Evolutionary conservation across 2,797 vertebrate genomes (phyloP).

Genomic region (Acipenser ruthenus): DNA sequence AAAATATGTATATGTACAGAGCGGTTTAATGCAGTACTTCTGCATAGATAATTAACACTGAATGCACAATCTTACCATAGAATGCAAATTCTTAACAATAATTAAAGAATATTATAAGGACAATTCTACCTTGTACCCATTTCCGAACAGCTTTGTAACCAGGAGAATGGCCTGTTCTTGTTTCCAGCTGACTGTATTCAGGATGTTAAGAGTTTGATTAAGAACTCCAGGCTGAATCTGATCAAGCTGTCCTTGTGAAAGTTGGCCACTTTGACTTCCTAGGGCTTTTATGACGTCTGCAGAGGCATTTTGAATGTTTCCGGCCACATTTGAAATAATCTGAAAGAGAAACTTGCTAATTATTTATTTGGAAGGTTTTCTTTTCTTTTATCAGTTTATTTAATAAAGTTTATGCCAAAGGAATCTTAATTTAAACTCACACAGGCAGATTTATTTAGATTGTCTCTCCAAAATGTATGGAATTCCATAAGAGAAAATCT

Average conservation of each 20-base stretch:
- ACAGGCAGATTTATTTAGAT: too few species aligned
- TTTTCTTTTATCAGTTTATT: not conserved
- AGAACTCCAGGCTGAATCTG: conserved; percentile 22
- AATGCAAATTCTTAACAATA: not conserved
- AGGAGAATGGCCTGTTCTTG: conserved; percentile 46
- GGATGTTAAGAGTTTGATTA: not conserved
- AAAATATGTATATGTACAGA: not conserved
- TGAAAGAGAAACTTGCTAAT: conserved; percentile 12
- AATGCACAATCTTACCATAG: not conserved
- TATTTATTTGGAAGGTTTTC: too few species aligned
- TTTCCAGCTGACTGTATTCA: conserved; percentile 45
- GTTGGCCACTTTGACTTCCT: conserved; percentile 32
- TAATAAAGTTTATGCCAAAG: not conserved
- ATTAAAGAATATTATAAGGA: not conserved
- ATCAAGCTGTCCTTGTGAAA: conserved; percentile 44
- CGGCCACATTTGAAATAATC: conserved; percentile 45
- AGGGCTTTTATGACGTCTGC: conserved; percentile 27
- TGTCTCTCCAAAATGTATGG: too few species aligned
- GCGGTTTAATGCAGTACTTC: not conserved
- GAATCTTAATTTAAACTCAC: too few species aligned
- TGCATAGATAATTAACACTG: not conserved
- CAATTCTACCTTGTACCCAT: conserved; percentile 35
- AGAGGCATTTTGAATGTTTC: conserved; percentile 33
- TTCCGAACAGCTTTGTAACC: conserved; percentile 32
- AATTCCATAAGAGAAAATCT: too few species aligned